Evolutionary conservation across 2,113 vertebrate species (phyloP).

Genomic region (Cygnus buccinator): DNA sequence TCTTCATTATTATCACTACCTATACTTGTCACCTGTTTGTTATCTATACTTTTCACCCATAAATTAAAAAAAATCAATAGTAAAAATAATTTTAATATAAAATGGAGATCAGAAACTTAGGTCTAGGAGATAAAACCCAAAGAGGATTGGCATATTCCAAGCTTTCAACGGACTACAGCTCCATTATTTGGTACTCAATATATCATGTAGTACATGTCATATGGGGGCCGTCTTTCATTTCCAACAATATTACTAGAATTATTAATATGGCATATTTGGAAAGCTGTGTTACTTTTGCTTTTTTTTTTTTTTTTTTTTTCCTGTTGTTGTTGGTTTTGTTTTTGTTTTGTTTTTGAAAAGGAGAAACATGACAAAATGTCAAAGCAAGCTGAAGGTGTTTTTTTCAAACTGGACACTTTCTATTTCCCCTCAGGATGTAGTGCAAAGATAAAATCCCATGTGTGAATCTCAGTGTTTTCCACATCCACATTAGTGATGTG

Average conservation of each 20-base stretch:
- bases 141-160: not conserved
- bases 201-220: not conserved
- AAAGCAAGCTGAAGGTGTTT: not conserved
- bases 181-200: not conserved
- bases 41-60: not conserved
- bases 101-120: not conserved
- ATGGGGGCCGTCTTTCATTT: not conserved
- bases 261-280: not conserved
- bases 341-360: not conserved
- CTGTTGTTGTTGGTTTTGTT: not conserved
- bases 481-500: fast-evolving
- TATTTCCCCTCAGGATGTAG: not conserved
- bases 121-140: not conserved
- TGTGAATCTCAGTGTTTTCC: not conserved
- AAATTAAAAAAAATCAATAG: not conserved
- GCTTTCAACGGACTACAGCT: not conserved
- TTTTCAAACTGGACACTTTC: not conserved
- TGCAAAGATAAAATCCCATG: not conserved
- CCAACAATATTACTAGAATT: not conserved
- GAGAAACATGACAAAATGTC: not conserved
- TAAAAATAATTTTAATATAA: not conserved
- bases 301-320: not conserved
- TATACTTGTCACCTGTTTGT: not conserved
- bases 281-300: not conserved
- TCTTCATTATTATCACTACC: not conserved